Evolutionary conservation across 2,888 invertebrate genomes (phyloP).

Genomic region (Ephialtes manifestator): DNA sequence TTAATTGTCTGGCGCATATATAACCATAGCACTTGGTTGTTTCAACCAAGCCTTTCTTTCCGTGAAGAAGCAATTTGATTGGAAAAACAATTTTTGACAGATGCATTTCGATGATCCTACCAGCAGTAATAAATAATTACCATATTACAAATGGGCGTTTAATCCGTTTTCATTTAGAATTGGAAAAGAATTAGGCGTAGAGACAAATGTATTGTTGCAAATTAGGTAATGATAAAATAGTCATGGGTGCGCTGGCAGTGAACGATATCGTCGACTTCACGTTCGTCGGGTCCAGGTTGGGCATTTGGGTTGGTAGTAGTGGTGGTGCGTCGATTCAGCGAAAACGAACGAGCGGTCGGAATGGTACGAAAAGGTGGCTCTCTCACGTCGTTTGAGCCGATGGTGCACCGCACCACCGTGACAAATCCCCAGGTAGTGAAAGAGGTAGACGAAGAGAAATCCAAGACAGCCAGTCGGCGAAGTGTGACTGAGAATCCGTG

Average conservation of each 20-base stretch:
- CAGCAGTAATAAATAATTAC: conserved; percentile 44
- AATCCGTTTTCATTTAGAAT: conserved; percentile 7
- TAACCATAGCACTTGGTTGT: no score
- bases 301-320: conserved; percentile 31
- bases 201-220: conserved; percentile 56
- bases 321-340: conserved; percentile 62
- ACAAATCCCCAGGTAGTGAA: conserved; percentile 35
- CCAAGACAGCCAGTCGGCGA: conserved; percentile 71
- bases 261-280: conserved; percentile 57
- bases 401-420: conserved; percentile 36
- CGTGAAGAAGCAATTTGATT: no score
- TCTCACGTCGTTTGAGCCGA: conserved; percentile 43
- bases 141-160: conserved; percentile 20
- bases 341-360: conserved; percentile 38
- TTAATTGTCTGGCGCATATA: no score
- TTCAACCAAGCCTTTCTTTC: no score
- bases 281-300: conserved; percentile 46
- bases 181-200: background rate
- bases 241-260: conserved; percentile 34
- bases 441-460: conserved; percentile 61
- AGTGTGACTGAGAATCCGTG: conserved; percentile 77
- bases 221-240: conserved; percentile 57
- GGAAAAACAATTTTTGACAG: conserved; percentile 1
- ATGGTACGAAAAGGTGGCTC: conserved; percentile 31
- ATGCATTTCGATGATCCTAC: conserved; percentile 41